Conservation (phyloP, 2,888 invertebrate species). For the Trichacis sp. region DNA sequence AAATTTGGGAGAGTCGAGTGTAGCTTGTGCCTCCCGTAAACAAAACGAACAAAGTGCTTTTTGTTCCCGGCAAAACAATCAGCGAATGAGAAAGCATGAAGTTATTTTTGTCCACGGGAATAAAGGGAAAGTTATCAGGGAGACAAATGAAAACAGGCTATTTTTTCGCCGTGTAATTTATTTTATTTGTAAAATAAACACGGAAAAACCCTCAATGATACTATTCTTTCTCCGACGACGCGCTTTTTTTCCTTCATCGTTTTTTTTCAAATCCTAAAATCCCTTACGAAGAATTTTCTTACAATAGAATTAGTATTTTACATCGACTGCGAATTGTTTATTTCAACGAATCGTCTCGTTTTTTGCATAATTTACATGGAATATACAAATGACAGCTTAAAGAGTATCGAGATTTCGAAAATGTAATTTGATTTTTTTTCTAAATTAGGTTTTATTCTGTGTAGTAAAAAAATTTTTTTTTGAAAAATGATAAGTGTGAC, state of each 20-base stretch:
- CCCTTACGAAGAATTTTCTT: too few species aligned
- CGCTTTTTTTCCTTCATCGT: neutral
- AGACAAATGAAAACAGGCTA: conserved; percentile 18
- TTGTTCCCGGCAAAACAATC: neutral
- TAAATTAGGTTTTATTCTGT: too few species aligned
- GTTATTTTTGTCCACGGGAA: neutral
- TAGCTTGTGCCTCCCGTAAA: neutral
- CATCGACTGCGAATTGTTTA: neutral
- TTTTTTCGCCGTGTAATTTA: conserved; percentile 48
- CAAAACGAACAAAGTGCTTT: neutral
- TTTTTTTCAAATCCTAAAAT: neutral
- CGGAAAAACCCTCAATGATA: neutral
- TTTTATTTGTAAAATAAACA: conserved; percentile 46
- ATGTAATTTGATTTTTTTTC: too few species aligned
- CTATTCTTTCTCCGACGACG: neutral
- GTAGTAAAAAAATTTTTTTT: too few species aligned
- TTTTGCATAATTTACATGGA: too few species aligned
- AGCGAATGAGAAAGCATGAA: neutral
- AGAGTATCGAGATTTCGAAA: too few species aligned
- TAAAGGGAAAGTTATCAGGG: neutral
- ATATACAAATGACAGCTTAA: too few species aligned
- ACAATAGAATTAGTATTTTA: conserved; percentile 1
- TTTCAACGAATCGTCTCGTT: neutral
- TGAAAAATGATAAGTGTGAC: too few species aligned
- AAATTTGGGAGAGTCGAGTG: too few species aligned